Evolutionary conservation across 2,113 vertebrate species (phyloP).

Genomic region (Ailurus styani): DNA sequence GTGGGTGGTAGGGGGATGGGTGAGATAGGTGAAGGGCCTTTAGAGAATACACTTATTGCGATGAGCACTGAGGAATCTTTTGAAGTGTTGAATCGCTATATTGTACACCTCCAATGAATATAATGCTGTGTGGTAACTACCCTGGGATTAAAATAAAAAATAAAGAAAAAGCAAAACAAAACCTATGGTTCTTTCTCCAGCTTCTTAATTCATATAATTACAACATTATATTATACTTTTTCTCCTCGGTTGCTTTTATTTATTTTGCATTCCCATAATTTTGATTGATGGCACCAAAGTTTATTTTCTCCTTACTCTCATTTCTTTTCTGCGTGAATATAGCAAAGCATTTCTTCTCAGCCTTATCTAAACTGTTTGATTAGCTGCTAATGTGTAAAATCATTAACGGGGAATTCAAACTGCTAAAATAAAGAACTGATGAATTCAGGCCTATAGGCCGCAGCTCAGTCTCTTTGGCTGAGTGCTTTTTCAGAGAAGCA

Average conservation of each 20-base stretch:
- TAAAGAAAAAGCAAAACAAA: background rate
- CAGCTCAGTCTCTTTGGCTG: slow-evolving; percentile 52
- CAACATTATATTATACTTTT: background rate
- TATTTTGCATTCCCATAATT: slow-evolving; percentile 67
- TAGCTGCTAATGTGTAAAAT: slow-evolving; percentile 70
- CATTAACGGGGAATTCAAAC: slow-evolving; percentile 66
- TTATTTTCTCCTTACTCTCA: slow-evolving; percentile 35
- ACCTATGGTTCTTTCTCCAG: background rate
- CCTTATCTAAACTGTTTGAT: slow-evolving; percentile 71
- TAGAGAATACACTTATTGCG: background rate
- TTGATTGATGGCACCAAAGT: slow-evolving; percentile 42
- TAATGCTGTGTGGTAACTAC: background rate
- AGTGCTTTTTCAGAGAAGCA: slow-evolving; percentile 64
- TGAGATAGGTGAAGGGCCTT: background rate
- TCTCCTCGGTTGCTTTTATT: slow-evolving; percentile 26
- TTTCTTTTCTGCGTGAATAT: background rate
- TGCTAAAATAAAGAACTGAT: slow-evolving; percentile 64
- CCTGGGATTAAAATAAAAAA: background rate
- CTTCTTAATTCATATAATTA: slow-evolving; percentile 51
- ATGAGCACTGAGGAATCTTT: background rate
- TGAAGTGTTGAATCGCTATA: background rate
- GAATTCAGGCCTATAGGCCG: slow-evolving; percentile 56
- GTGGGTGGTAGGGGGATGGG: background rate
- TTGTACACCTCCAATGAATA: background rate
- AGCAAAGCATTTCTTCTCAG: slow-evolving; percentile 44